Evolutionary conservation across 2,888 invertebrate species (phyloP), one percentile per base, ranked within the genome.

Genomic region (Sarcophaga carnaria): DNA sequence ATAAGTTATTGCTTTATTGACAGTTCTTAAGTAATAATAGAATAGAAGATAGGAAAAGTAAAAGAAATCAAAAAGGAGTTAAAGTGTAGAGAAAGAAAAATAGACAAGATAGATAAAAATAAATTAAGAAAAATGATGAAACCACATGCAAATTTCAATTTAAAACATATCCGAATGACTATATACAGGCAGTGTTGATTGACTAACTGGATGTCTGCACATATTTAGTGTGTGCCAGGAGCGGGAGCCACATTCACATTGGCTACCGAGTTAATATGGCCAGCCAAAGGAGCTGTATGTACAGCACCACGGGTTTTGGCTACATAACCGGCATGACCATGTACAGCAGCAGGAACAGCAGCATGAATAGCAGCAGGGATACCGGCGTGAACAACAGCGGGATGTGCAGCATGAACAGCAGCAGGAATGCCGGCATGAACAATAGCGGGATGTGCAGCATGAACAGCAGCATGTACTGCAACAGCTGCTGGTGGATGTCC

Each of bases 231-330:
- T 27, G 87, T 87, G 49, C 86, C 88, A 11, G 88, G 88, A 47
- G 88, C 88, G 10, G 89, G 85, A n/a, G 88, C 87, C 10, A 89
- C 74, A 66, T 85, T 85, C 3, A 85, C 75, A 25, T 81, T 85
- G 8, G 85, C 81, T 12, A 86, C 86, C 3, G 83, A 83, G 22
- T 78, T 74, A 6, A 83, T 27, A 20, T 83, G 86, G 37, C 86
- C 86, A 1, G 71, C 83, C 74, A 86, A 77, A 11, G 86, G 83
- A 62, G 86, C 86, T 59, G 86, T 22, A 20, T 86, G 86, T 1
- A 86, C 59, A 72, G 86, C 86, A 49, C 83, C 86, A 60, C 80
- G 80, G n/a, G 83, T 86, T 59, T 86, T 54, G 10, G 86, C 86
- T 8, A 76, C 79, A 79, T 79, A 79, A 69, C 80, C 54, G 54